These are phyloP conservation scores for Eilema griseolum DNA, from an alignment of 2,888 invertebrate species.

Conservation along the genomic window DNA sequence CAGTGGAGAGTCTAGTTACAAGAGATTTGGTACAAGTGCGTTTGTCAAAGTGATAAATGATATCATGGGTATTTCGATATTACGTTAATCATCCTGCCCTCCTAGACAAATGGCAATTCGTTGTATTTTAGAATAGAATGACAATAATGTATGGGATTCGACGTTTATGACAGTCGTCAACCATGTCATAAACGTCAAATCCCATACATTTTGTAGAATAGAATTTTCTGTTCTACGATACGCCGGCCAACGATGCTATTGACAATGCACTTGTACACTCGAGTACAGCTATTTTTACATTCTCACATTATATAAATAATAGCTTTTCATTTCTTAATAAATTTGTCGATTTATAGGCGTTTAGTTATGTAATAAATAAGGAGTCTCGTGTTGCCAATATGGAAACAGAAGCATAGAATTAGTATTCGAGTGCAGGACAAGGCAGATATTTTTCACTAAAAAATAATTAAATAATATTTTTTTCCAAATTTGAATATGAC, in stretches of 20 bases:
- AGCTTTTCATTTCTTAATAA: background rate
- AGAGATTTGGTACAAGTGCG: slow-evolving; percentile 5
- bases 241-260: too few relatives aligned
- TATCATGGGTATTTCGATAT: slow-evolving; percentile 26
- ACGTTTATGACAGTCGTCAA: too few relatives aligned
- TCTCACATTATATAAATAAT: slow-evolving; percentile 29
- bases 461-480: too few relatives aligned
- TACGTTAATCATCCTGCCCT: slow-evolving; percentile 39
- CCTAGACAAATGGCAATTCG: too few relatives aligned
- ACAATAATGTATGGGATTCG: too few relatives aligned
- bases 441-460: background rate
- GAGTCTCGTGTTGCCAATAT: background rate
- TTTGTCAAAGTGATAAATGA: slow-evolving; percentile 4
- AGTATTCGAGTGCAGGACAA: background rate
- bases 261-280: slow-evolving; percentile 13
- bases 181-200: too few relatives aligned
- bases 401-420: background rate
- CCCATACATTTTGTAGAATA: too few relatives aligned
- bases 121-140: too few relatives aligned
- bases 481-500: too few relatives aligned
- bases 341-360: background rate
- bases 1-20: background rate
- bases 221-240: too few relatives aligned
- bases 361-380: slow-evolving; percentile 2
- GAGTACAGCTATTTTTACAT: slow-evolving; percentile 30